Evolutionary conservation across 2,113 vertebrate species (phyloP), one percentile per base, ranked within the genome.

Genomic region (Geothlypis trichas): DNA sequence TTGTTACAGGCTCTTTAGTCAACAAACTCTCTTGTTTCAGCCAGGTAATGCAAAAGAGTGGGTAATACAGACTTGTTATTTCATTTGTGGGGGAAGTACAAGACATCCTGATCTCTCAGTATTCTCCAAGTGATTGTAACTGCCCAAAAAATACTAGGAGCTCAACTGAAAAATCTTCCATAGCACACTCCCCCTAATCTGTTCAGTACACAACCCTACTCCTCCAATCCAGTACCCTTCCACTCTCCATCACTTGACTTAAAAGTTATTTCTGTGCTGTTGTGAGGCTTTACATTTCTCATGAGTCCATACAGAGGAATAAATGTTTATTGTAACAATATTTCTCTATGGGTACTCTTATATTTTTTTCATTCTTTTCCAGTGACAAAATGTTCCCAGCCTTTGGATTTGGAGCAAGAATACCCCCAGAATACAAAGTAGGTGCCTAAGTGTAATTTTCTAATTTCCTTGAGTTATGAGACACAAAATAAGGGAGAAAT

Each of bases 351-450:
- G 47, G 9, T 76, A 81, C 73, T 80, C 22, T 44, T 82, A 13
- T 28, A 47, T 47, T 72, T 83, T 65, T 93, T 90, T 95, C 51
- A n/a, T 97, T 98, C 44, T 95, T 90, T 95, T 95, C 93, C 98
- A 99, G 99, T 97, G 99, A 99, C 97, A 99, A 99, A 98, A 99
- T 99, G 99, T 99, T 99, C 95, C 99, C 99, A n/a, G 99, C 99
- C 41, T 99, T 99, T 77, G 99, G 99, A 92, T 99, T 99, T 66
- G 99, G 99, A 5, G 99, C 99, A 97, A 98, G 97, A 96, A 99
- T 99, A 98, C 99, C 99, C 52, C 99, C 99, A 6, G 99, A 99
- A 93, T 99, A 98, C 96, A 99, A 99, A 98, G 99, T 99, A 98
- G 98, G 97, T 98, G 46, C 47, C 93, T 63, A 78, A 84, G 30